A percentile compares a stretch with the other conserved stretches of the same genome.
These are phyloP conservation scores for Apamea monoglypha DNA, from an alignment of 2,888 invertebrate genomes.

Conservation along the genomic window DNA sequence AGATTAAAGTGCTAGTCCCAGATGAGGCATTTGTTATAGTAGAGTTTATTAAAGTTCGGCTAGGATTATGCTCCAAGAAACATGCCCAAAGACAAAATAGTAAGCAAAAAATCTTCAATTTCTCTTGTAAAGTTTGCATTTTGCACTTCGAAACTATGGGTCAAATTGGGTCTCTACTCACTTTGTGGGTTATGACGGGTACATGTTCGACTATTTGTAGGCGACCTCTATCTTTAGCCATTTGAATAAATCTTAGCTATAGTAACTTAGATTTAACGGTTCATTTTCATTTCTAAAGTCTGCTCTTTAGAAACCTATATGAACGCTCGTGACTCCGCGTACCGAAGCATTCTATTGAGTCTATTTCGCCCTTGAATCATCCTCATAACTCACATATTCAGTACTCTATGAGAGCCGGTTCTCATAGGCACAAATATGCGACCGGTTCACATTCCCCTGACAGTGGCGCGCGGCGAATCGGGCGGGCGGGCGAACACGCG, in stretches of 20 bases:
- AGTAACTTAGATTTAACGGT: neutral
- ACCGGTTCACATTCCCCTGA: conserved; percentile 30
- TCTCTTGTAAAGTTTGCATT: neutral
- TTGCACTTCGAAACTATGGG: neutral
- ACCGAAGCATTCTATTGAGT: neutral
- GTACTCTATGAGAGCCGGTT: conserved; percentile 48
- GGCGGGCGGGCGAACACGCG: conserved; percentile 78
- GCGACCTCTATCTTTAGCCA: neutral
- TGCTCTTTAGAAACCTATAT: neutral
- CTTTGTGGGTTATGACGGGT: neutral
- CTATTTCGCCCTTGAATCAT: conserved; percentile 12
- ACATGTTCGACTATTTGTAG: neutral
- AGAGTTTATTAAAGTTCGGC: neutral
- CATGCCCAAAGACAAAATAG: neutral
- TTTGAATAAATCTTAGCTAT: neutral
- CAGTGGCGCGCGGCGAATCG: conserved; percentile 60
- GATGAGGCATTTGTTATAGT: conserved; percentile 24
- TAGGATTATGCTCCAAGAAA: neutral
- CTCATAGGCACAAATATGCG: conserved; percentile 60
- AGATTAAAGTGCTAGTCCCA: conserved; percentile 61
- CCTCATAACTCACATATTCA: neutral
- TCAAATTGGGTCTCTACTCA: neutral
- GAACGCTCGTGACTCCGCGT: neutral
- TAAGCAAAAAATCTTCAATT: neutral
- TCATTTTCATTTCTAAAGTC: neutral